Conservation (phyloP, 2,888 invertebrate species). For the Cryptophagus acutangulus region DNA sequence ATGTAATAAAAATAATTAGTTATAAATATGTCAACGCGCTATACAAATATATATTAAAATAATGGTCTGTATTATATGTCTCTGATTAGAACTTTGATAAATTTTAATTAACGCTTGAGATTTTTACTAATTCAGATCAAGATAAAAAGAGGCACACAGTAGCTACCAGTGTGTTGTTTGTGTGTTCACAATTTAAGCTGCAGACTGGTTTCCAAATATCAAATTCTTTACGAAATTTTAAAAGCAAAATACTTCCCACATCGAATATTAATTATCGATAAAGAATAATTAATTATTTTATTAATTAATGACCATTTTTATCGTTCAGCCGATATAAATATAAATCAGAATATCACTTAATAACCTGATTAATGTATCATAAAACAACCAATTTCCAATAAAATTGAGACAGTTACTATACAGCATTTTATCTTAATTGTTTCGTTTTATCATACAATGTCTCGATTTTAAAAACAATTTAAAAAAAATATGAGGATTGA, state of each 20-base stretch:
- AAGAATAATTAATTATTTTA: too few relatives aligned
- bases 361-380: neutral
- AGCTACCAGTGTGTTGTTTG: slow-evolving; percentile 35
- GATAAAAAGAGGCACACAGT: slow-evolving; percentile 33
- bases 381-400: neutral
- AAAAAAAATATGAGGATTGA: too few relatives aligned
- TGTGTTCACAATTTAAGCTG: too few relatives aligned
- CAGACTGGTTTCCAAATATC: too few relatives aligned
- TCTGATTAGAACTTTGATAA: slow-evolving; percentile 34
- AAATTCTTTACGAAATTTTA: too few relatives aligned
- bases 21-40: slow-evolving; percentile 30
- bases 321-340: neutral
- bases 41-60: slow-evolving; percentile 26
- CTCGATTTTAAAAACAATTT: too few relatives aligned
- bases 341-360: neutral
- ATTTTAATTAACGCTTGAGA: slow-evolving; percentile 38
- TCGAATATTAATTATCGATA: too few relatives aligned
- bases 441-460: too few relatives aligned
- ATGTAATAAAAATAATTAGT: slow-evolving; percentile 31
- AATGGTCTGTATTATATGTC: slow-evolving; percentile 32
- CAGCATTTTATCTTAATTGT: neutral
- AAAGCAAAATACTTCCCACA: too few relatives aligned
- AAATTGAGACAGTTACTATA: neutral
- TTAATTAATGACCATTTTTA: slow-evolving; percentile 1
- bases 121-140: slow-evolving; percentile 39